Evolutionary conservation across 2,113 vertebrate genomes (phyloP), one percentile per base, ranked within the genome.

Genomic region (Oreotrochilus melanogaster): DNA sequence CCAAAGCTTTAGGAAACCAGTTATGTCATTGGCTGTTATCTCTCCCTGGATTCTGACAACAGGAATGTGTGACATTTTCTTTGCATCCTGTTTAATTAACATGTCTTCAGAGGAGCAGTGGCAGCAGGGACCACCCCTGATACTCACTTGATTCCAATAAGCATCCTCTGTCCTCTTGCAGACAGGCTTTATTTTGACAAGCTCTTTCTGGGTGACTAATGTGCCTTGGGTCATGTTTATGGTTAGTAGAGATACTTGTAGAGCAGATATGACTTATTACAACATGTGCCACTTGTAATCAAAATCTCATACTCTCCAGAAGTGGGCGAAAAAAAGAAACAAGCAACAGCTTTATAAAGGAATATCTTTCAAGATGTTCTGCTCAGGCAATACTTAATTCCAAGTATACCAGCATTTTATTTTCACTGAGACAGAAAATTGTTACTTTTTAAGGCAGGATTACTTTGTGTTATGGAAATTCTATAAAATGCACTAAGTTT

Each of bases 281-380:
- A 95, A 83, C 87, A 88, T 70, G 76, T 94, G 90, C 85, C 93
- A 95, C 62, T 92, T 95, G 79, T 78, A 93, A 94, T 90, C 78
- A 94, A 92, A 96, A 80, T 80, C 93, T 96, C 90, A 86, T 64
- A 64, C 39, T 71, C 31, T 84, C 30, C 47, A 83, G 37, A 54
- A 95, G 50, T 81, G 11, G 18, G 4, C 2, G 22, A 65, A 70
- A 58, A 65, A 43, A 74, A 48, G 51, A 91, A 86, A 91, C 43
- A 88, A 96, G 56, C 25, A 92, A 60, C 42, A 86, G 43, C 18
- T 88, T 93, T 61, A 89, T 60, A 85, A 93, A 88, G 27, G 10
- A 88, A 83, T 35, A 86, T 66, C 43, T 86, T 94, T 88, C 56
- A 48, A 87, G 43, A 57, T 83, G 72, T 84, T 83, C 43, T 83